Conservation (phyloP, 2,113 vertebrate genomes). For the Pelmatolapia mariae region DNA sequence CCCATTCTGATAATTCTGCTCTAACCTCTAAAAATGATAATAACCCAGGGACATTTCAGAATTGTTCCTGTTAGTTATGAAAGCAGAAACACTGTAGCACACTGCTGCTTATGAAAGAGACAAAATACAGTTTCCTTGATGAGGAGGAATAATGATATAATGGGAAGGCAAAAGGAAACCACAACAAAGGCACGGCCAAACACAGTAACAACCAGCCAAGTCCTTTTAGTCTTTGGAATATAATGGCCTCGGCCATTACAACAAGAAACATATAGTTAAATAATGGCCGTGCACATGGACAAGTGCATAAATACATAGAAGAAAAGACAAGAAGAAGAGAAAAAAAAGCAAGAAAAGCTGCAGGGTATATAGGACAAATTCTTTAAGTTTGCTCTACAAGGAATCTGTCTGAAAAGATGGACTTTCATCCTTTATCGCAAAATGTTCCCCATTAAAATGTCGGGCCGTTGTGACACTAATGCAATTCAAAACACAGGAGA, state of each 20-base stretch:
- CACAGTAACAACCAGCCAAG: slow-evolving; percentile 28
- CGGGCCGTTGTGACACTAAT: not conserved
- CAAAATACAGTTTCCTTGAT: slow-evolving; percentile 28
- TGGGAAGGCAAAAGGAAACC: slow-evolving; percentile 16
- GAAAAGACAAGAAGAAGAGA: not conserved
- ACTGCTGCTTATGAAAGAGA: not conserved
- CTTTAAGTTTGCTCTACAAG: not conserved
- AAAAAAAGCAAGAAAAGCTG: slow-evolving; percentile 1
- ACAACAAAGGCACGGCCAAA: slow-evolving; percentile 52
- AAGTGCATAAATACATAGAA: not conserved
- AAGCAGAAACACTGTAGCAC: not conserved
- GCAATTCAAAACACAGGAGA: not conserved
- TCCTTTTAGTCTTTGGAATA: slow-evolving; percentile 24
- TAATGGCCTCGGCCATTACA: slow-evolving; percentile 58
- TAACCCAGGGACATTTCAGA: not conserved
- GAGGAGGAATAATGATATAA: slow-evolving; percentile 48
- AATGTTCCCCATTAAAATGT: slow-evolving; percentile 16
- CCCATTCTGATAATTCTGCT: not conserved
- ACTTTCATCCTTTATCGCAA: not conserved
- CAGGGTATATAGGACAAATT: not conserved
- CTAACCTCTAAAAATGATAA: not conserved
- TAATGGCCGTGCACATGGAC: slow-evolving; percentile 21
- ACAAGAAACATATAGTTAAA: slow-evolving; percentile 39
- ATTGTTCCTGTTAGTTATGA: not conserved
- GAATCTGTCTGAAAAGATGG: not conserved